Base-by-base conservation (phyloP, 1,140 invertebrate genomes). In the Pseudomyrmex dendroicus region DNA sequence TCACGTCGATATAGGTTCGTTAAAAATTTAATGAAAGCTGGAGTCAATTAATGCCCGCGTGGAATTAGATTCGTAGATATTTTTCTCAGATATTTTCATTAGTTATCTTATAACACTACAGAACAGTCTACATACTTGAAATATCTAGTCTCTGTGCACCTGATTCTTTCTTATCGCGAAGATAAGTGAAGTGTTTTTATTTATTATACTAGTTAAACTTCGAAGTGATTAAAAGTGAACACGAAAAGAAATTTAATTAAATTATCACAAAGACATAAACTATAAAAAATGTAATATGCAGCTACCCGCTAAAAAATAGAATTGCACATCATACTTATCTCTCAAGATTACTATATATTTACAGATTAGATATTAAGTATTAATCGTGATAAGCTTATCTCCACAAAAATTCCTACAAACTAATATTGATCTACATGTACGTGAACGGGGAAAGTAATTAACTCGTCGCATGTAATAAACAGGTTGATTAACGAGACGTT, bases 11-110 rank as follows among this genome's bases (percentile, higher is more conserved):
- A 46, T 52, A 46, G 3, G 48, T 52, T 10, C 25, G 5, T 56
- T 25, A 82, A 74, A 80, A 68, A 73, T 35, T 44, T 25, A 9
- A 48, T 50, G 35, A 62, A 86, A 83, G 68, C 74, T 8, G 35
- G 9, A 20, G 82, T 78, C 25, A 44, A 78, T 78, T 78, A 66
- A 76, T 76, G 10, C 54, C 8, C n/a, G 61, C 12, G 22, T n/a
- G 12, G 22, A 76, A 66, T 66, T 50, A 76, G 12, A 25, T 66
- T 76, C 22, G 15, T 20, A 52, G 46, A 66, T 44, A 66, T 76
- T 76, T 76, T 52, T n/a, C 35, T 76, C 48, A 63, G 35, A 4
- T 76, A 46, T 66, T 76, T 66, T 54, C 73, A 22, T 54, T 76
- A 25, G 25, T 25, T 25, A 44, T 62, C 10, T 35, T 3, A 25